phyloP scores from a whole-genome alignment of 2,113 vertebrate species.

The Crypturellus undulatus region DNA sequence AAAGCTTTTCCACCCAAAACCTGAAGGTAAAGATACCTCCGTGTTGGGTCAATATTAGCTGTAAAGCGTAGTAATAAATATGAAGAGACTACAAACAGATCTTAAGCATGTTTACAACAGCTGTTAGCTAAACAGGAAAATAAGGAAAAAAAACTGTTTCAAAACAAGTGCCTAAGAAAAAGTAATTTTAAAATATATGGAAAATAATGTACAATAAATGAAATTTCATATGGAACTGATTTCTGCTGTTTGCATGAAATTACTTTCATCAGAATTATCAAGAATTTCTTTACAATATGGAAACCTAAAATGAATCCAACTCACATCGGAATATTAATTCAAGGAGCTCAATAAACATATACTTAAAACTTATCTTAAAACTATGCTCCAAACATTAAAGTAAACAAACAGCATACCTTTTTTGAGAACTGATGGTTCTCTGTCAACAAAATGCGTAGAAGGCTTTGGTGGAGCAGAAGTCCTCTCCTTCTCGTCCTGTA shows the following conservation, averaged over 20 bases:
- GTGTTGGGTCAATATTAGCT: constrained; percentile 91
- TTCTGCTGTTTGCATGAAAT: neutral
- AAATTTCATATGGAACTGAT: neutral
- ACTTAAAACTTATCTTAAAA: neutral
- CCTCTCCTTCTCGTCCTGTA: constrained; percentile 78
- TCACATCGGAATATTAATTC: neutral
- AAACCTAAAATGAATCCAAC: constrained; percentile 1
- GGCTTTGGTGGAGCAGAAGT: constrained; percentile 80
- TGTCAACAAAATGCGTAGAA: constrained; percentile 79
- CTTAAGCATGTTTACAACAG: constrained; percentile 51
- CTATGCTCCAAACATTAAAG: constrained; percentile 5
- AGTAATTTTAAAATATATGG: neutral
- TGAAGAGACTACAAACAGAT: constrained; percentile 72
- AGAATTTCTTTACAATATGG: neutral
- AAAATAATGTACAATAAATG: neutral
- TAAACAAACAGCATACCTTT: constrained; percentile 83
- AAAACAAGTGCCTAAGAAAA: neutral
- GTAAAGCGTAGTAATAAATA: constrained; percentile 79
- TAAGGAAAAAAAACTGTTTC: neutral
- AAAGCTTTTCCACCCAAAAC: constrained; percentile 96
- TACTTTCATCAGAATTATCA: neutral
- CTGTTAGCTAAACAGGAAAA: constrained; percentile 12
- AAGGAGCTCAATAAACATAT: neutral
- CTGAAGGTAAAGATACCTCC: constrained; percentile 94
- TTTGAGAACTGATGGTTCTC: constrained; percentile 78